Base-by-base conservation (phyloP, 2,888 invertebrate species). In the Apodemia zela region DNA sequence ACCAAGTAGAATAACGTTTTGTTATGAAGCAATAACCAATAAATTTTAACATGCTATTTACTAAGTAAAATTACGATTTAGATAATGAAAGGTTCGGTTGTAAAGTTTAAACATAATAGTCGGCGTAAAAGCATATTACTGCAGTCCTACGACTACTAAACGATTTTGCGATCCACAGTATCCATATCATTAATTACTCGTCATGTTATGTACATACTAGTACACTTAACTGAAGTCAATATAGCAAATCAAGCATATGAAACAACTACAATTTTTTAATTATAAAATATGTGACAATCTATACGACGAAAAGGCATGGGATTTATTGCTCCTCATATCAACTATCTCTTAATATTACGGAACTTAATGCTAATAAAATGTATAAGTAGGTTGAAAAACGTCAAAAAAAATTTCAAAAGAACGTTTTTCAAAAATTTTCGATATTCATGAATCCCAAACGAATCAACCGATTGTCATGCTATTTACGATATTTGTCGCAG, bases 71-170 rank as follows among this genome's bases (percentile, higher is more conserved):
- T 51, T 51, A 17, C 51, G 18, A 11, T 17, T 11, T 5, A 17
- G 51, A 51, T 51, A 51, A 51, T 21, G 18, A 51, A 51, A 21
- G 51, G 51, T 51, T 11, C 21, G 51, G 51, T 18, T 11, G 0
- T 51, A 21, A 51, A 51, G 51, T 51, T 51, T 51, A 21, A 51
- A 21, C 4, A 51, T 51, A 51, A 51, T 21, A 21, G 51, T 21
- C 51, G 38, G 11, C 51, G 18, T 51, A 51, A 51, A 51, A 21
- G 11, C 51, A 51, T 51, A 51, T 51, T 51, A 51, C 21, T 11
- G 21, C 18, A 11, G 21, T 11, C 11, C 18, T 18, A 51, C n/a
- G n/a, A n/a, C 38, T 38, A 13, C 51, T 51, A 51, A 51, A 21
- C 51, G 21, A 11, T 38, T 38, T 38, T 38, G 38, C 38, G 38